Conservation (phyloP, 2,888 invertebrate genomes). For the Chymomyza procnemis region DNA sequence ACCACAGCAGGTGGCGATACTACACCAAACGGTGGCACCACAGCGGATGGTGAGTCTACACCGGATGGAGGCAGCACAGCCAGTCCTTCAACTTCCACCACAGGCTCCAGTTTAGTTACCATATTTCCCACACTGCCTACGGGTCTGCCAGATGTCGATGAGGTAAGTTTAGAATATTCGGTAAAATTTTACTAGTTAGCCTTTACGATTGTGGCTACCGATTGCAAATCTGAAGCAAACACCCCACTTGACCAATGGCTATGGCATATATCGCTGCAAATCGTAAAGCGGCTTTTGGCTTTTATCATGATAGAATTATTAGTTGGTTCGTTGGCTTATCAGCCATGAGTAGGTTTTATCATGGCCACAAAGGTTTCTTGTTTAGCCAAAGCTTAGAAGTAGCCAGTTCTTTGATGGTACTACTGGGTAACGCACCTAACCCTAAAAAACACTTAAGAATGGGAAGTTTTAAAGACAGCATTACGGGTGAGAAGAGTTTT, state of each 20-base stretch:
- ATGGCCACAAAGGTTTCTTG: not conserved
- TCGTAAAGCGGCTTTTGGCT: slow-evolving; percentile 52
- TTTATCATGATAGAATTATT: not conserved
- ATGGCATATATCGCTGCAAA: slow-evolving; percentile 13
- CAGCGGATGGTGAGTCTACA: not conserved
- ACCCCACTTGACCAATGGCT: too few relatives aligned
- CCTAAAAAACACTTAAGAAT: slow-evolving; percentile 25
- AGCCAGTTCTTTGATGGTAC: slow-evolving; percentile 5
- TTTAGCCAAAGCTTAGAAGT: slow-evolving; percentile 20
- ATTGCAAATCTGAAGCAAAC: not conserved
- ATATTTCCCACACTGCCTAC: slow-evolving; percentile 68
- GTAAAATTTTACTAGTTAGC: too few relatives aligned
- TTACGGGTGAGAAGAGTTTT: slow-evolving; percentile 42
- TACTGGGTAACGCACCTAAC: slow-evolving; percentile 6
- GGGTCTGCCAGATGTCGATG: slow-evolving; percentile 68
- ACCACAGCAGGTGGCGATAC: not conserved
- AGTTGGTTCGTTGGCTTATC: not conserved
- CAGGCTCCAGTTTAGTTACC: slow-evolving; percentile 13
- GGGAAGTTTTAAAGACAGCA: slow-evolving; percentile 30
- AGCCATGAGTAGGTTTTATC: slow-evolving; percentile 8
- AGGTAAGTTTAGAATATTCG: slow-evolving; percentile 51
- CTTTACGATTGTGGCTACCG: too few relatives aligned
- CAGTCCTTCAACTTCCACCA: slow-evolving; percentile 3
- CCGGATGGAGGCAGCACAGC: not conserved
- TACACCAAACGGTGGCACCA: not conserved